Evolutionary conservation across 2,113 vertebrate species (phyloP), one percentile per base, ranked within the genome.

Genomic region (Phaethon lepturus): DNA sequence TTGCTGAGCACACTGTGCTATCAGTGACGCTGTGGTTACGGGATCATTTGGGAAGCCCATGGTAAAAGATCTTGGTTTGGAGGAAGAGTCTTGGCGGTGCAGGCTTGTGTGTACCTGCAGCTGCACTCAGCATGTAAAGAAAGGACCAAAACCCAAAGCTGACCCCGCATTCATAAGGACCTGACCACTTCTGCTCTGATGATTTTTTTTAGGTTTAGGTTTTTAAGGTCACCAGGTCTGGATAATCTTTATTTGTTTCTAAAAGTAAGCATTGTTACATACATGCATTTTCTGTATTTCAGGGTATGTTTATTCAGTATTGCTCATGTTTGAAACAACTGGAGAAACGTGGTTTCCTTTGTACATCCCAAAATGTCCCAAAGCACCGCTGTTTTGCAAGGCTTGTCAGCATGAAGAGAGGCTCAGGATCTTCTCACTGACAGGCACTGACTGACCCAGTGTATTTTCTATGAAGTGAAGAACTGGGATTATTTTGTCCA

Each of bases 251-350:
- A 38, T 38, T 38, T 38, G 38, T 38, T 38, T 38, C 38, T 38
- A 38, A 38, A 38, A 38, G 38, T 42, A 68, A 87, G n/a, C 24
- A 31, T 17, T 53, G 24, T 74, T 80, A 62, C 17, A 17, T 52
- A 40, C 0, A 0, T 28, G 23, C 0, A 1, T 73, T 94, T 89
- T 22, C 55, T 58, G 45, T n/a, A 58, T 83, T 80, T 86, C 67
- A 59, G 49, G 29, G 11, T 66, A 24, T 10, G 18, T 73, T 86
- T 62, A 72, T 81, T 87, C 52, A n/a, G 35, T 56, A 38, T 56
- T 47, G 78, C 12, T 82, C 23, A 7, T 8, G 22, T 85, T 72
- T 93, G n/a, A 82, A 90, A 68, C 44, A 85, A 58, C 13, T 38
- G 38, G 24, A 92, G 38, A 91, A 79, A 77, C 1, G 1, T 9